Base-by-base conservation (phyloP, 2,888 invertebrate genomes). In the Xylocampa areola region DNA sequence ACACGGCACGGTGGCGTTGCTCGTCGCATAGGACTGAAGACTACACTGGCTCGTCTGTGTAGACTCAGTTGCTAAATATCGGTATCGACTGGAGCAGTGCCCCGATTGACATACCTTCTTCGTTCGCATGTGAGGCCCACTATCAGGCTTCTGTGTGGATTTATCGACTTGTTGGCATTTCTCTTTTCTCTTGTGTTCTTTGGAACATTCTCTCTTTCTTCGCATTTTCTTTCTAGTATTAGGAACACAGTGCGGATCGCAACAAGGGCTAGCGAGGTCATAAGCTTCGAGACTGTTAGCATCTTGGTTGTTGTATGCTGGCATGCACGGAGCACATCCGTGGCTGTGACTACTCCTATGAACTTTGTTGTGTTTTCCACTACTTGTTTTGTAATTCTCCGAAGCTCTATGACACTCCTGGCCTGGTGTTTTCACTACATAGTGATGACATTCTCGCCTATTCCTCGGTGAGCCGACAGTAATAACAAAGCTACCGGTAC, bases 221-320 rank as follows among this genome's bases (percentile, higher is more conserved):
- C 95, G 87, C 47, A 87, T 77, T 76, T 93, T 92, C 73, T 92
- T 92, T 85, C 89, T 80, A 71, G 90, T 90, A 49, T 96, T 95
- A 2, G 97, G 97, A 41, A 97, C 97, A 82, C 97, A 98, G 73
- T 97, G 96, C 0, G 97, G 96, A 84, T 97, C 97, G 84, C 97
- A 97, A 81, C 97, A 97, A 0, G 97, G 97, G 81, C 97, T 97
- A 0, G 97, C 97, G 41, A 97, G 90, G 82, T 97, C 97, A 74
- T 98, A 98, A 2, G 97, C 97, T 84, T 97, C 97, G 48, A 97
- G 91, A 77, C 97, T 97, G 37, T 96, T 96, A 55, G 96, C 96
- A 73, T 97, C 97, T 73, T 95, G 95, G 80, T 95, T 95, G 60
- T 92, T 95, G 53, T 94, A 90, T 29, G 95, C 94, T 0, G 96